These are phyloP conservation scores for Puma concolor DNA, from an alignment of 2,113 vertebrate species.

Conservation along the genomic window DNA sequence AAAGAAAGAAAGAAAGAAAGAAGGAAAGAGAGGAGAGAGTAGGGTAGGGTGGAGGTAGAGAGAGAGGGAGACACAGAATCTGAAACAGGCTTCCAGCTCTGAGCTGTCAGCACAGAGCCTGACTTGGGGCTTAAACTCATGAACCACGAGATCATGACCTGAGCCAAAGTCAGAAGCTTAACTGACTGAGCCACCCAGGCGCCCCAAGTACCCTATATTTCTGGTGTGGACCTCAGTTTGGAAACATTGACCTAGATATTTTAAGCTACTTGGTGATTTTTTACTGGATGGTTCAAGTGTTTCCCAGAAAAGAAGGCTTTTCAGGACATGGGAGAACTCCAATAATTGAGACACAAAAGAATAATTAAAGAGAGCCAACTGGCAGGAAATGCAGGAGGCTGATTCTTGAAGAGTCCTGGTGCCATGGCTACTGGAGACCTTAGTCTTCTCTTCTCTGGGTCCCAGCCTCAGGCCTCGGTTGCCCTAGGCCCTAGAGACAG, in stretches of 20 bases:
- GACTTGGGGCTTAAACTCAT: background rate
- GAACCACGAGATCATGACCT: background rate
- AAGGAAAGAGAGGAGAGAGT: no score
- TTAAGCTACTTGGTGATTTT: slow-evolving; percentile 10
- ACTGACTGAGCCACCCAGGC: background rate
- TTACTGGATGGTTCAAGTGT: background rate
- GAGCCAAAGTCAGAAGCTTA: background rate
- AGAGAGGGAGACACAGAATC: no score
- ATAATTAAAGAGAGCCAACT: background rate
- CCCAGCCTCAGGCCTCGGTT: background rate
- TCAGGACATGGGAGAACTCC: background rate
- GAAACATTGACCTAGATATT: slow-evolving; percentile 14
- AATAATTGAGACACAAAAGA: slow-evolving; percentile 29
- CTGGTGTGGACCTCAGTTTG: background rate
- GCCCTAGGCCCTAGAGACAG: background rate
- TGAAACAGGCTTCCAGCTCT: no score
- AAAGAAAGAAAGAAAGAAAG: no score
- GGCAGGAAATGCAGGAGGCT: background rate
- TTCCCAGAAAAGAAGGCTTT: slow-evolving; percentile 58
- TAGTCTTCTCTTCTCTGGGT: background rate
- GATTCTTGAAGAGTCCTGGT: background rate
- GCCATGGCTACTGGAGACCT: background rate
- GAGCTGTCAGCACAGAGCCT: no score
- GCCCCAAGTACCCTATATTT: background rate
- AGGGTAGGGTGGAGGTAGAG: no score